A percentile compares a stretch with the other conserved stretches of the same genome.
These are phyloP conservation scores for Acromyrmex charruanus DNA, from an alignment of 1,140 invertebrate genomes.

Conservation along the genomic window DNA sequence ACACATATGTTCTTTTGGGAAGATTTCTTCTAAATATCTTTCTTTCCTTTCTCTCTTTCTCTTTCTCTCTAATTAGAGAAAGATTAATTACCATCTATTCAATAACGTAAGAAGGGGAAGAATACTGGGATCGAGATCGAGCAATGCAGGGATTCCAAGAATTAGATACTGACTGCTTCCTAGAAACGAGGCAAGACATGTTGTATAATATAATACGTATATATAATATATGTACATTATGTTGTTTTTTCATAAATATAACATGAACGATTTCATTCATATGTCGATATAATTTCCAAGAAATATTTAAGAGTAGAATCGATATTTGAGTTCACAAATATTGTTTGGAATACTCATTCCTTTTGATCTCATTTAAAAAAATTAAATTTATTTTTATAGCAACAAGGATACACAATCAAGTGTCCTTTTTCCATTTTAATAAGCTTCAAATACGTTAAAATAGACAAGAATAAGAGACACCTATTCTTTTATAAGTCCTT, in stretches of 20 bases:
- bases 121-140: conserved; percentile 5
- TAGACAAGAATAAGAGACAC: too few relatives aligned
- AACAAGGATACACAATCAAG: too few relatives aligned
- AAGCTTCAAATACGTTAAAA: too few relatives aligned
- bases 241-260: conserved; percentile 21
- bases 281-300: background rate
- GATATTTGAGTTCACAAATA: background rate
- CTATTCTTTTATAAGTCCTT: too few relatives aligned
- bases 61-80: background rate
- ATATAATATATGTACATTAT: background rate
- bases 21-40: background rate
- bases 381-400: background rate
- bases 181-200: conserved; percentile 15
- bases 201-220: background rate
- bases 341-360: background rate
- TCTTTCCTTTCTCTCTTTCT: background rate
- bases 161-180: conserved; percentile 33
- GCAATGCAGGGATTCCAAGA: conserved; percentile 1
- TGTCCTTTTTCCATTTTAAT: too few relatives aligned
- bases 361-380: background rate
- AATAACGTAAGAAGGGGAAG: conserved; percentile 16
- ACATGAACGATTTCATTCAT: background rate
- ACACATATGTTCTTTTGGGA: conserved; percentile 36
- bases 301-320: background rate
- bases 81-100: conserved; percentile 60